Percentiles rank a stretch among this genome's conserved stretches.
phyloP scores from a whole-genome alignment of 2,797 vertebrate species.

The Schizothorax lantsangensis region DNA sequence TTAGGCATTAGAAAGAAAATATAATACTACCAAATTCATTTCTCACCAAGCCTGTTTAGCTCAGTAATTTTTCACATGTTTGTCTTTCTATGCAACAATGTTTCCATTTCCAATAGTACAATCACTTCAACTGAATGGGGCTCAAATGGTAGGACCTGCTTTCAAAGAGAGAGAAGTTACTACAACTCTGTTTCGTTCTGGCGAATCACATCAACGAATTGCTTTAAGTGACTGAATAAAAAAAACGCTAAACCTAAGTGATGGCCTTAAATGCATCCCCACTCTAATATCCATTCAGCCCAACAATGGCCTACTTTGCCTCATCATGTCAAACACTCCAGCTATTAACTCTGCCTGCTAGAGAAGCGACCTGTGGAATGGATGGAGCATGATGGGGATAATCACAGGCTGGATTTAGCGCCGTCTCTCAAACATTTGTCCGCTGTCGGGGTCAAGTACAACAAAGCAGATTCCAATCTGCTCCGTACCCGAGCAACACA shows the following conservation, averaged over 20 bases:
- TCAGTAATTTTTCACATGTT: not conserved
- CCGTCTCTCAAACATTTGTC: slow-evolving; percentile 27
- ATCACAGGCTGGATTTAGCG: slow-evolving; percentile 12
- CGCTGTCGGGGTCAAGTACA: slow-evolving; percentile 42
- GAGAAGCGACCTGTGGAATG: slow-evolving; percentile 36
- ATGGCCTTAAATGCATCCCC: slow-evolving; percentile 39
- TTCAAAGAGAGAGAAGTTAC: slow-evolving; percentile 19
- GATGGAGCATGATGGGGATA: slow-evolving; percentile 28
- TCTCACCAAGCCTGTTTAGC: not conserved
- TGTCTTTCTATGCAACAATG: not conserved
- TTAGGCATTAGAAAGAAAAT: not conserved
- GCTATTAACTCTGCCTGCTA: slow-evolving; percentile 42
- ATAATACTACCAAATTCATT: not conserved
- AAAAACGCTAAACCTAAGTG: slow-evolving; percentile 36
- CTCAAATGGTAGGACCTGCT: not conserved
- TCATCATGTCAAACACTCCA: slow-evolving; percentile 39
- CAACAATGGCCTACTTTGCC: slow-evolving; percentile 30
- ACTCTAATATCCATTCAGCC: slow-evolving; percentile 31
- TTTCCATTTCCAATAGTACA: not conserved
- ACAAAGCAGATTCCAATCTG: slow-evolving; percentile 41
- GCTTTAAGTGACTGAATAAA: slow-evolving; percentile 22
- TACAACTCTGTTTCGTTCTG: not conserved
- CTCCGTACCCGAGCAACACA: slow-evolving; percentile 31
- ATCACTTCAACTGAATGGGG: not conserved
- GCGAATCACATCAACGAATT: slow-evolving; percentile 26